phyloP scores from a whole-genome alignment of 2,113 vertebrate species.

The Delphinus delphis region DNA sequence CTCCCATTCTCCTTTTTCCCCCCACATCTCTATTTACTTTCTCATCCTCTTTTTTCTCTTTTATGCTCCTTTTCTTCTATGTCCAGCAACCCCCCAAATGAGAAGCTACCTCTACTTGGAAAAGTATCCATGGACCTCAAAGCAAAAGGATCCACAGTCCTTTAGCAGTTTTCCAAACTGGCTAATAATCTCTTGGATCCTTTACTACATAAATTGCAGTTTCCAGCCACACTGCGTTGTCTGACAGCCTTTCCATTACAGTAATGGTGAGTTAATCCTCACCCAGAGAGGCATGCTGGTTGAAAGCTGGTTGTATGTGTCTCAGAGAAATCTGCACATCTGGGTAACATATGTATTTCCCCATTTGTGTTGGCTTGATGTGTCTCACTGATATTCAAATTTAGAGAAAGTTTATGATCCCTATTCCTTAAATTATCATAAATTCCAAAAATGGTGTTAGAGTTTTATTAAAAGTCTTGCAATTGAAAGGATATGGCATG shows the following conservation, averaged over 20 bases:
- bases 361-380: neutral
- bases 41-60: constrained; percentile 43
- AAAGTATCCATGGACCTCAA: constrained; percentile 52
- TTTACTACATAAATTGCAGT: constrained; percentile 26
- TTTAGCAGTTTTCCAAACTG: constrained; percentile 49
- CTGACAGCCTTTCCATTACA: constrained; percentile 43
- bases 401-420: neutral
- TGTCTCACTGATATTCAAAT: neutral
- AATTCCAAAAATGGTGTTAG: neutral
- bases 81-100: neutral
- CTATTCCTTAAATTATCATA: neutral
- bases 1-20: neutral
- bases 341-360: neutral
- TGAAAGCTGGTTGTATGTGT: neutral
- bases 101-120: constrained; percentile 61
- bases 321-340: constrained; percentile 28
- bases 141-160: constrained; percentile 48
- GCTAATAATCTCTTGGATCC: constrained; percentile 46
- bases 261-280: constrained; percentile 55
- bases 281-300: constrained; percentile 42
- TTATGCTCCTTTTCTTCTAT: constrained; percentile 55
- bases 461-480: neutral
- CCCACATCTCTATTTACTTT: neutral
- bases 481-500: neutral
- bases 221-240: constrained; percentile 9